Conservation (phyloP, 2,888 invertebrate species). For the Phytoseiulus persimilis region DNA sequence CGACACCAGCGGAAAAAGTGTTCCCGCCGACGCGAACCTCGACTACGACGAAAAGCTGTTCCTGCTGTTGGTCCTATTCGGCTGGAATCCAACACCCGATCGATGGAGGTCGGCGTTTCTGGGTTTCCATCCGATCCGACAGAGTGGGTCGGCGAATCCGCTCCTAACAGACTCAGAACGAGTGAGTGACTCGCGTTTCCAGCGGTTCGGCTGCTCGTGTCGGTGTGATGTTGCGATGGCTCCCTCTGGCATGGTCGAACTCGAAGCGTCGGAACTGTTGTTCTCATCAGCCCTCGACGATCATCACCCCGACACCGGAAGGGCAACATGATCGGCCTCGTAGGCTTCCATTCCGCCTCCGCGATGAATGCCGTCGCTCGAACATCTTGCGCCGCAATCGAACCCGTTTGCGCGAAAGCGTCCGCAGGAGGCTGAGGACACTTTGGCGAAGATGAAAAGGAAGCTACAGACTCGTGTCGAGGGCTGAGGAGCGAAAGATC, state of each 20-base stretch:
- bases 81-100: not conserved
- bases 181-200: not conserved
- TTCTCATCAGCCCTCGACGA: no score
- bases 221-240: not conserved
- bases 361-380: not conserved
- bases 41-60: not conserved
- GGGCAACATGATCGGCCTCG: no score
- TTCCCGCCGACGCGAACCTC: not conserved
- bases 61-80: not conserved
- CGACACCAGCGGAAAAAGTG: not conserved
- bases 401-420: not conserved
- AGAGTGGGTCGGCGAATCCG: not conserved
- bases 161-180: not conserved
- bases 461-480: not conserved
- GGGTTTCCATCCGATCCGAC: not conserved
- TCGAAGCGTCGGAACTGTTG: no score
- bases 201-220: not conserved
- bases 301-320: no score
- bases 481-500: not conserved
- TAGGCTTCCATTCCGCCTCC: no score
- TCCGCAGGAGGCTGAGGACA: not conserved
- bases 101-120: not conserved
- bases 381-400: not conserved
- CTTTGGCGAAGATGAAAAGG: not conserved
- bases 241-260: no score